A percentile compares a stretch with the other conserved stretches of the same genome.
Conservation (phyloP, 2,797 vertebrate genomes). For the Poeciliopsis paucimaculata region DNA sequence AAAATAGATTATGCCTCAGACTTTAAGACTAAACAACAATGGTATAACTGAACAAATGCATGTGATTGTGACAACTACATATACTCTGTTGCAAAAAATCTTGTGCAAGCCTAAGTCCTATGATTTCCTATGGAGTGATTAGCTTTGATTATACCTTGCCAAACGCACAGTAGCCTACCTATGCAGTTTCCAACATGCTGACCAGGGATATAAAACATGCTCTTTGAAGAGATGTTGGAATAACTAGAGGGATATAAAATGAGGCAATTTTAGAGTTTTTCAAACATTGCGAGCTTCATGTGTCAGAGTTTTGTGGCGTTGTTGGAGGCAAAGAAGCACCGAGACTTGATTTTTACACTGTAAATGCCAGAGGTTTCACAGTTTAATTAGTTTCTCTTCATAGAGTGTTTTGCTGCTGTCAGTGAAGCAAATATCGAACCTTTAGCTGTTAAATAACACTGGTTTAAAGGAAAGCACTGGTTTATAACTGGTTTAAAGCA, state of each 20-base stretch:
- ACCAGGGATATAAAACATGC: slow-evolving; percentile 3
- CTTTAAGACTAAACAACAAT: not conserved
- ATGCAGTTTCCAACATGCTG: slow-evolving; percentile 1
- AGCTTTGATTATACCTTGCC: not conserved
- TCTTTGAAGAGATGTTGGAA: not conserved
- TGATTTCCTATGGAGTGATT: not conserved
- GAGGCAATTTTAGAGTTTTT: not conserved
- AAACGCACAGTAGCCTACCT: not conserved
- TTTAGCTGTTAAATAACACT: not conserved
- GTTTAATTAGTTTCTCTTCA: not conserved
- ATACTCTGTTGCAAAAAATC: not conserved
- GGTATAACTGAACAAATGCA: not conserved
- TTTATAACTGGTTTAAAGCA: too few relatives aligned
- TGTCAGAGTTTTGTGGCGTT: not conserved
- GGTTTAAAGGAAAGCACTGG: not conserved
- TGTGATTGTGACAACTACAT: not conserved
- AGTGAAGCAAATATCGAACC: not conserved
- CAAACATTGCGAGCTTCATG: not conserved
- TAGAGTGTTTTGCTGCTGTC: not conserved
- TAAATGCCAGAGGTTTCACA: not conserved
- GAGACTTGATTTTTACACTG: not conserved
- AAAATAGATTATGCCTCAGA: not conserved
- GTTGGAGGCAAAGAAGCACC: not conserved
- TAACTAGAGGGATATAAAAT: not conserved
- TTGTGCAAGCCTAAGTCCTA: not conserved